Percentiles rank a stretch among this genome's conserved stretches.
These are phyloP conservation scores for Pangasius krempfi DNA, from an alignment of 2,797 vertebrate genomes.

Conservation along the genomic window DNA sequence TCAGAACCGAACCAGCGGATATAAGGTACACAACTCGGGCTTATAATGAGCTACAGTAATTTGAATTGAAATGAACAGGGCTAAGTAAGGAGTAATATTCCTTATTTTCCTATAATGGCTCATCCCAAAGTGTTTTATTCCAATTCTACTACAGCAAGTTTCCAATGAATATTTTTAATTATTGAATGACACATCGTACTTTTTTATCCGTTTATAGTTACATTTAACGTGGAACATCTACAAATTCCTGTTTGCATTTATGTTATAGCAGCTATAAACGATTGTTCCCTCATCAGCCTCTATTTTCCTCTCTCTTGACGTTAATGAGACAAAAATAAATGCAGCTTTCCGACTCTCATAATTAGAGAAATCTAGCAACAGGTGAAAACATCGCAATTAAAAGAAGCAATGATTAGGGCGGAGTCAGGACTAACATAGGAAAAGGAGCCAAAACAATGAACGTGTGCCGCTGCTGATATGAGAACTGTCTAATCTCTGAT, in stretches of 20 bases:
- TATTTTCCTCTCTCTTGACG: not conserved
- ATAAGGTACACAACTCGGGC: constrained; percentile 70
- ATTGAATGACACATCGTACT: not conserved
- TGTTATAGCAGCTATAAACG: not conserved
- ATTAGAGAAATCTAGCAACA: not conserved
- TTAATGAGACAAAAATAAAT: not conserved
- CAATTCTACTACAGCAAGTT: not conserved
- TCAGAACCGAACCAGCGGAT: constrained; percentile 80
- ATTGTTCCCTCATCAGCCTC: not conserved
- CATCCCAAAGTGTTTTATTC: not conserved
- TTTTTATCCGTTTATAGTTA: not conserved
- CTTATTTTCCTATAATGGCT: not conserved
- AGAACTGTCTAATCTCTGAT: not conserved
- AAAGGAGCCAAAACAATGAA: not conserved
- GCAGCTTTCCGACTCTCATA: not conserved
- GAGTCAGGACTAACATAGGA: not conserved
- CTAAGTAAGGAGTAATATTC: not conserved
- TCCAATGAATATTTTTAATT: not conserved
- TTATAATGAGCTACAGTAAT: not conserved
- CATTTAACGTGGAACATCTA: not conserved
- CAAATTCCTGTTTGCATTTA: not conserved
- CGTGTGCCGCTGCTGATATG: not conserved
- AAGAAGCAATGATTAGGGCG: not conserved
- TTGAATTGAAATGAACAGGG: not conserved
- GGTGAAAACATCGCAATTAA: not conserved